Evolutionary conservation across 2,888 invertebrate genomes (phyloP), one percentile per base, ranked within the genome.

Genomic region (Drosophila cognata): DNA sequence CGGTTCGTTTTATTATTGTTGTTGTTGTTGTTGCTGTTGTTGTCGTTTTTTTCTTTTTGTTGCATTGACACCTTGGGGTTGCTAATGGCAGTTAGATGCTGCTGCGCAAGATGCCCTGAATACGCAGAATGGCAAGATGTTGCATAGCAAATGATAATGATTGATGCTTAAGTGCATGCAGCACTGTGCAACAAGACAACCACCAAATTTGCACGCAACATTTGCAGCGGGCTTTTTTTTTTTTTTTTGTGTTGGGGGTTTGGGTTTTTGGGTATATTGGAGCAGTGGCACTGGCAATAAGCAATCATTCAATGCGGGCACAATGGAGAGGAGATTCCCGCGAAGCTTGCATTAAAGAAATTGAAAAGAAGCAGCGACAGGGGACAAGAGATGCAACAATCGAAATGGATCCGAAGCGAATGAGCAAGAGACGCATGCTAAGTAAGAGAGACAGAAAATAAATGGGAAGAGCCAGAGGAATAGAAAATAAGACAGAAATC

Each of bases 141-240:
- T 70, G 86, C 86, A 83, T 82, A 84, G 87, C 90, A 84, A 88
- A 88, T 90, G 87, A 88, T 88, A 84, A 84, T 86, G 84, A 87
- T 90, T 88, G 90, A 90, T 84, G 88, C 82, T 75, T 64, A 73
- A 77, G 71, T 77, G 88, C 84, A 85, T 65, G 41, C 57, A 68
- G 36, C 48, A 33, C 46, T 2, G 4, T 46, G 46, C 2, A 25
- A 25, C 43, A 28, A 29, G 51, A 36, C 76, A 43, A 64, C 43
- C 55, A 73, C 33, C 38, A 46, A 63, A 68, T 57, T 43, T 21
- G 59, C 65, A 72, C 61, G 69, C 53, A 76, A 65, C 64, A 56
- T 63, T 74, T 74, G 41, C 50, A 55, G 48, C 46, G 46, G 1
- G 16, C 46, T 16, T 46, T 25, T 46, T 21, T 13, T 21, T 13